phyloP scores from a whole-genome alignment of 2,888 invertebrate species.

The Epinotia brunnichana region DNA sequence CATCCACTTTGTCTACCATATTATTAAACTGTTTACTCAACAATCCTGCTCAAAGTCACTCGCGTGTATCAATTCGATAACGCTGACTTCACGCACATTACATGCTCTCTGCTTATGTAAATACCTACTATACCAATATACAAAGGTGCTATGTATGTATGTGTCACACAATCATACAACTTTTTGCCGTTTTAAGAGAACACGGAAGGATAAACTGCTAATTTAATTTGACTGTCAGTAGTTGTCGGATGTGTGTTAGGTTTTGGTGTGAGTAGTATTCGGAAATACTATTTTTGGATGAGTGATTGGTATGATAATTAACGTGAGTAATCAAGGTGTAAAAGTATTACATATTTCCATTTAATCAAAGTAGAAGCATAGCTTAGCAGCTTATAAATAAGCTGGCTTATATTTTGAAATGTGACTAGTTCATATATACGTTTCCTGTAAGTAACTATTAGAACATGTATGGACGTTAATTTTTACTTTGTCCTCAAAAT shows the following conservation, averaged over 20 bases:
- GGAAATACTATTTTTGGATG: conserved; percentile 33
- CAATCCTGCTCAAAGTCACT: conserved; percentile 16
- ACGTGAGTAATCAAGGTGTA: neutral
- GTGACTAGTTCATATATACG: neutral
- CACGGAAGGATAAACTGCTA: conserved; percentile 31
- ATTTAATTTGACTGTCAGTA: conserved; percentile 37
- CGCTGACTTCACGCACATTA: conserved; percentile 29
- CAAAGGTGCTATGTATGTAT: neutral
- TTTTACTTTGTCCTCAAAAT: no score
- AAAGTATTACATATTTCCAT: neutral
- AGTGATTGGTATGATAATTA: neutral
- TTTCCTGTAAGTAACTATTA: neutral
- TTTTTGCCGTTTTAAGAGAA: neutral
- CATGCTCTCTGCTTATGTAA: conserved; percentile 34
- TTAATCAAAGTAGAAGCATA: no score
- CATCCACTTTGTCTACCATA: conserved; percentile 1
- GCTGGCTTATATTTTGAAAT: neutral
- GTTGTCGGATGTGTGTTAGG: conserved; percentile 26
- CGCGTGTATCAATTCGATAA: conserved; percentile 16
- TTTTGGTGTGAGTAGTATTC: conserved; percentile 19
- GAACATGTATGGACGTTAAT: no score
- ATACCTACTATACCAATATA: neutral
- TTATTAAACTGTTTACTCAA: conserved; percentile 22
- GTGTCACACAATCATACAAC: neutral
- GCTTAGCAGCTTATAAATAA: neutral